Base-by-base conservation (phyloP, 2,797 vertebrate genomes). In the Saxicola maurus region DNA sequence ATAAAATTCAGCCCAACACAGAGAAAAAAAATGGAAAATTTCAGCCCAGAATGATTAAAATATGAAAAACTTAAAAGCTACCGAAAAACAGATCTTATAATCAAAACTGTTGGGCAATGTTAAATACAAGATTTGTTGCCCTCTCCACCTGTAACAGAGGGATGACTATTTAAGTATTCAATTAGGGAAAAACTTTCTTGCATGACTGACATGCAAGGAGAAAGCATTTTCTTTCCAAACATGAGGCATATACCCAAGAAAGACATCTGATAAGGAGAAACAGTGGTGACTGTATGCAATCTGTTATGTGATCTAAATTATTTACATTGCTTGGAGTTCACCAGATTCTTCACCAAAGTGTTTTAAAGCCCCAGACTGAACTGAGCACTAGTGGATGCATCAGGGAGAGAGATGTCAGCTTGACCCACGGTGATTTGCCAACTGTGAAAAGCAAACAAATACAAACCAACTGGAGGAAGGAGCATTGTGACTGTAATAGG, bases 391-490 rank as follows among this genome's bases (percentile, higher is more conserved):
- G 20, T 40, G 42, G 38, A 67, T 61, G 38, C 64, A 66, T 53
- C 52, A 37, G 52, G 55, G 80, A 82, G 60, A 40, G 35, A 86
- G 67, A 71, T 64, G 71, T 81, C 92, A 67, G 45, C 60, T 51
- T 89, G 77, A 86, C 60, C 64, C 67, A 35, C 0, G 0, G 30
- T 8, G 4, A 76, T 91, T 79, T 92, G 77, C 87, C 80, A 52
- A 45, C 60, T 79, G 65, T 74, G 83, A 60, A 94, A 92, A 93
- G n/a, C 77, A 93, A 87, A 86, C 85, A 92, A 91, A 91, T 48
- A 73, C 13, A 64, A 60, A 60, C 35, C 60, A 71, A 68, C 62
- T 55, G 43, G n/a, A 83, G 52, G 65, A 74, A 71, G 2, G 51
- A 89, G 43, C 52, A 33, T 64, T 6, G 7, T 57, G 77, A 33